Evolutionary conservation across 2,113 vertebrate species (phyloP), one percentile per base, ranked within the genome.

Genomic region (Alethe castanea): DNA sequence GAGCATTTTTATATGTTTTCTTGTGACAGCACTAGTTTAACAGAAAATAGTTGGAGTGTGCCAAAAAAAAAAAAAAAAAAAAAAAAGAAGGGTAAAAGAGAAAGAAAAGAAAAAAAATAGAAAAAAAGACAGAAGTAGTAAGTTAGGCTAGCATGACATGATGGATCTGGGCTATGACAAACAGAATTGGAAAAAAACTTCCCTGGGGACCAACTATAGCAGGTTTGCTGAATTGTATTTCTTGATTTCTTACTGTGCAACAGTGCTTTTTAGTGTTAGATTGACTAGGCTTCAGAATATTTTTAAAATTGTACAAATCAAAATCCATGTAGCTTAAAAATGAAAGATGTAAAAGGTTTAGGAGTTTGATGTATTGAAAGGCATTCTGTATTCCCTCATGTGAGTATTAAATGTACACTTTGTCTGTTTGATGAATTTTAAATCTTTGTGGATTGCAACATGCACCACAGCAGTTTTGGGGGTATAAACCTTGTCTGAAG

Each of bases 131-230:
- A 96, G 92, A 87, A 84, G 97, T 96, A 98, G 98, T 98, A 97
- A 98, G 98, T 99, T 98, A 98, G 98, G 98, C 98, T 98, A 97
- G 97, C 98, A 97, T 98, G 98, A 98, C 98, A 98, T 98, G 98
- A 99, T 98, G 98, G 98, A 98, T 98, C 98, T 98, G 98, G 97
- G 98, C 98, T 98, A 98, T 98, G 99, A 99, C 99, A 99, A 99
- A 99, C 98, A 97, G 98, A 98, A 98, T 98, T 98, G 97, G 98
- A 98, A 98, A 98, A 97, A 97, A 97, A 94, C 97, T 97, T 99
- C 98, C 98, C 98, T 95, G 90, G 98, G 98, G 98, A 98, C 97
- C 97, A 95, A 96, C 97, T 98, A 97, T 94, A 96, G 97, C 97
- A 98, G 98, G 97, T 98, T 98, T 98, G 97, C 98, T 98, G 98